Evolutionary conservation across 92 coral and sea anemone genomes (phyloP).

Genomic region (Porites lobata): DNA sequence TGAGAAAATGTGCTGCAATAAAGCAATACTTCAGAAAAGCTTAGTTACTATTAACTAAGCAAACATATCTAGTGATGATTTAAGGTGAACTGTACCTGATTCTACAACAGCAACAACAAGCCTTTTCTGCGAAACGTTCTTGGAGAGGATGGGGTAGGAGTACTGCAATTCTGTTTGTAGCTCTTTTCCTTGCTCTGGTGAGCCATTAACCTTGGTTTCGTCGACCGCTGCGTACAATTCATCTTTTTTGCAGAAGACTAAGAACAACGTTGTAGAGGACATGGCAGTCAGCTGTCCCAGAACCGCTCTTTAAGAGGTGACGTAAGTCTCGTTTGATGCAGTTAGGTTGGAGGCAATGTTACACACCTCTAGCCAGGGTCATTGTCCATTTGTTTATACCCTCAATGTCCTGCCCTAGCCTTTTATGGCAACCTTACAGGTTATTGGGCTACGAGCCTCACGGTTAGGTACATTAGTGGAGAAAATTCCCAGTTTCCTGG

Average conservation of each 20-base stretch:
- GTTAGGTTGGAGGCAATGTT: no score
- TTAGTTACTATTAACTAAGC: neutral
- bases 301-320: no score
- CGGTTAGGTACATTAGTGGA: no score
- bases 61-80: neutral
- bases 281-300: neutral
- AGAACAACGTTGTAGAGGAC: constrained; percentile 17
- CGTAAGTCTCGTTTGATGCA: no score
- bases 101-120: constrained; percentile 34
- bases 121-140: constrained; percentile 30
- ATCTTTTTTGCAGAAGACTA: constrained; percentile 31
- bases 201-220: constrained; percentile 11
- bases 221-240: constrained; percentile 25
- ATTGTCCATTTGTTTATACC: no score
- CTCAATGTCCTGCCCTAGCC: no score
- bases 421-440: no score
- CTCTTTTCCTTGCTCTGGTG: constrained; percentile 13
- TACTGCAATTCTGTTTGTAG: constrained; percentile 17
- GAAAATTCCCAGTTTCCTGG: no score
- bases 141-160: constrained; percentile 20
- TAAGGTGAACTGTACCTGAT: constrained; percentile 19
- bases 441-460: no score
- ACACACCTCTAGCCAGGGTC: no score
- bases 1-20: neutral
- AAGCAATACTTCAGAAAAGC: neutral